phyloP scores from a whole-genome alignment of 2,888 invertebrate genomes.

The Toxonevra muliebris region DNA sequence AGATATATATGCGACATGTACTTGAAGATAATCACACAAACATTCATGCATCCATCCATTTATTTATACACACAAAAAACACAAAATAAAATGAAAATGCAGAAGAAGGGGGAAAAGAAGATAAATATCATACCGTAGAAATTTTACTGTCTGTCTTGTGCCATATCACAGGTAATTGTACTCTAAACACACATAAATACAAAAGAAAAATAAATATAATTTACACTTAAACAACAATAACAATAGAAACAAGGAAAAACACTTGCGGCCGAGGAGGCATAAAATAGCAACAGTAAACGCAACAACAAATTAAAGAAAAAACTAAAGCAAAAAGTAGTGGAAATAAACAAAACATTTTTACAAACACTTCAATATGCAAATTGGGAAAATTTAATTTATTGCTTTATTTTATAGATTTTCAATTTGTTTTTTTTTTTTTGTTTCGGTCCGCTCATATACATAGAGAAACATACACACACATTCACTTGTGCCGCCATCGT shows the following conservation, averaged over 20 bases:
- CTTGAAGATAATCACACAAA: too few species aligned
- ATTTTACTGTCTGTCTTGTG: slow-evolving; percentile 6
- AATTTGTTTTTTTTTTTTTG: too few species aligned
- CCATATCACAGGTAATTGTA: slow-evolving; percentile 13
- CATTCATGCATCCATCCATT: too few species aligned
- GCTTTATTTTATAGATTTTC: slow-evolving; percentile 1
- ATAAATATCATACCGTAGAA: too few species aligned
- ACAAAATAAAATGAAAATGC: too few species aligned
- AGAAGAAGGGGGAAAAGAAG: too few species aligned
- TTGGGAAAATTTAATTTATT: neutral
- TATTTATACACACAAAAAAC: too few species aligned
- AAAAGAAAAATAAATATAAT: neutral
- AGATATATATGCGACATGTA: too few species aligned
- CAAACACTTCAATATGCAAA: neutral
- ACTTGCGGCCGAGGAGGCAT: neutral
- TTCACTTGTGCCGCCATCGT: neutral
- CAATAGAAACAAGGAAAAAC: neutral
- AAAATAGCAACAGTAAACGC: neutral
- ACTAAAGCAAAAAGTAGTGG: neutral
- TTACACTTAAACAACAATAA: neutral
- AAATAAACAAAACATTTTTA: neutral
- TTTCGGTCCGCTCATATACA: neutral
- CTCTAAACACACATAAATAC: neutral
- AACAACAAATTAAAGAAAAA: neutral
- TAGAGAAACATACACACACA: neutral